Conservation (phyloP, 2,888 invertebrate genomes). For the Catocala sponsa region DNA sequence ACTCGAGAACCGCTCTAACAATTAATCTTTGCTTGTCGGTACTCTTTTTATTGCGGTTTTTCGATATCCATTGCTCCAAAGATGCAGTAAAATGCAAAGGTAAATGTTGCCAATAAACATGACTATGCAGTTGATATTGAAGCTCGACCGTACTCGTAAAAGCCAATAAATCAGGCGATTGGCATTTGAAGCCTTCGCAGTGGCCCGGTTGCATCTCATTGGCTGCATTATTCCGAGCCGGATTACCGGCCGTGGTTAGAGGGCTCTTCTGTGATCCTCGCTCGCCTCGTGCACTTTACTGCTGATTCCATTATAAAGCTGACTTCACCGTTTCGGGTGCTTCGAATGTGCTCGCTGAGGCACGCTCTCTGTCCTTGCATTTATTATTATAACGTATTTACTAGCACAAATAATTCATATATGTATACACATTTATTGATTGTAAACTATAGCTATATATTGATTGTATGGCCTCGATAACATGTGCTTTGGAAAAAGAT, state of each 20-base stretch:
- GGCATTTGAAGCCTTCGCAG: conserved; percentile 13
- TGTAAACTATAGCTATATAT: conserved; percentile 24
- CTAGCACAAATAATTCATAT: conserved; percentile 10
- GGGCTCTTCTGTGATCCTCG: conserved; percentile 15
- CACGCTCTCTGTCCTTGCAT: no score
- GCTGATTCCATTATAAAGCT: no score
- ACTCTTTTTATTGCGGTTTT: conserved; percentile 25
- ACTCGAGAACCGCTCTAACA: conserved; percentile 28
- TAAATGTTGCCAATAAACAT: not conserved
- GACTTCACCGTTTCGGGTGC: no score
- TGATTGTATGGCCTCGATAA: conserved; percentile 37
- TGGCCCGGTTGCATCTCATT: conserved; percentile 14
- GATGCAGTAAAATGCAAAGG: not conserved
- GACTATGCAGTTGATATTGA: no score
- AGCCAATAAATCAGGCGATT: conserved; percentile 26
- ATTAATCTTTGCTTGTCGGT: conserved; percentile 44
- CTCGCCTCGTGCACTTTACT: conserved; percentile 14
- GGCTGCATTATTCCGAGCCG: conserved; percentile 6
- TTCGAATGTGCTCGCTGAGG: no score
- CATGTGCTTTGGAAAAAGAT: conserved; percentile 37
- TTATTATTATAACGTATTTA: conserved; percentile 41
- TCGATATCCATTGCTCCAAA: not conserved
- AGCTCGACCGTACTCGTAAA: conserved; percentile 14
- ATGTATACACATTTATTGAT: no score
- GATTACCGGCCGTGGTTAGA: no score